These are phyloP conservation scores for Synanthedon andrenaeformis DNA, from an alignment of 2,888 invertebrate species.

Conservation along the genomic window DNA sequence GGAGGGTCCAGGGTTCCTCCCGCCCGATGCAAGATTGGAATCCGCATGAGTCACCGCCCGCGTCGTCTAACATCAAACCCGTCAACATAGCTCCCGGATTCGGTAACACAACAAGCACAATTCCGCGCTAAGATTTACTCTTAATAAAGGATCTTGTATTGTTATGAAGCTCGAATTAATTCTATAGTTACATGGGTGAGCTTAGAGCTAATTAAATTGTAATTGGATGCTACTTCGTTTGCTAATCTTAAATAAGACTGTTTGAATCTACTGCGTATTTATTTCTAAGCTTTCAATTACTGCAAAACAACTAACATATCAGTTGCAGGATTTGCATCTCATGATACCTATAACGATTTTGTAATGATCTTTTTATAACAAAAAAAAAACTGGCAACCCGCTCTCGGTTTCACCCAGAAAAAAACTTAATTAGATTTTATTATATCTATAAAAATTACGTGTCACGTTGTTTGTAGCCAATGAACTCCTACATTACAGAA, in stretches of 20 bases:
- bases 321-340: no score
- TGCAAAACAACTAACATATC: no score
- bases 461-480: no score
- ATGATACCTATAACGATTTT: no score
- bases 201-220: conserved; percentile 5
- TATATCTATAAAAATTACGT: no score
- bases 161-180: background rate
- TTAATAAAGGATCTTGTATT: conserved; percentile 5
- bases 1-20: conserved; percentile 14
- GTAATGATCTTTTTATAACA: no score
- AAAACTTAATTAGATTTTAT: no score
- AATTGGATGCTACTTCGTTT: conserved; percentile 3
- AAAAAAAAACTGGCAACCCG: no score
- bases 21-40: conserved; percentile 42
- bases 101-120: conserved; percentile 8
- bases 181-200: conserved; percentile 3
- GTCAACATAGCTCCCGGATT: conserved; percentile 34
- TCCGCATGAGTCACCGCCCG: conserved; percentile 30
- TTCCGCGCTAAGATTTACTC: conserved; percentile 4
- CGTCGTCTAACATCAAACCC: conserved; percentile 40
- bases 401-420: no score
- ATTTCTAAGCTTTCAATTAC: conserved; percentile 1
- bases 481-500: no score
- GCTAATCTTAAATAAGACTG: background rate
- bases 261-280: background rate